Evolutionary conservation across 2,888 invertebrate species (phyloP).

Genomic region (Sarcophaga caerulescens): DNA sequence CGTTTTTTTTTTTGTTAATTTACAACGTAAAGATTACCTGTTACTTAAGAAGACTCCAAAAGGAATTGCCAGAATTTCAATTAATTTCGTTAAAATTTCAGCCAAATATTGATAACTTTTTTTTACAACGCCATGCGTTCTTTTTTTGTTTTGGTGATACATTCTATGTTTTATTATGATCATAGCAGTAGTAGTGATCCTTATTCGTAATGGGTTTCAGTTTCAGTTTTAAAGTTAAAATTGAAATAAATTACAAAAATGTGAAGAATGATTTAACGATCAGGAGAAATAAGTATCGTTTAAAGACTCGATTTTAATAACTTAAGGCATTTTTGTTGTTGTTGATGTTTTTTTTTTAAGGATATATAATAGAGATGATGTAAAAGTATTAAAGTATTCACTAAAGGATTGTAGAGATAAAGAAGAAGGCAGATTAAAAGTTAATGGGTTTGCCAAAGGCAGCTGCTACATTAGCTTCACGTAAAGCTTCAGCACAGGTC

Average conservation of each 20-base stretch:
- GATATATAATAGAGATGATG: background rate
- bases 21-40: too few relatives aligned
- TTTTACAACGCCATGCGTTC: slow-evolving; percentile 1
- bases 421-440: slow-evolving; percentile 84
- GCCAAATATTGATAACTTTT: too few relatives aligned
- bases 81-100: too few relatives aligned
- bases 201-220: slow-evolving; percentile 27
- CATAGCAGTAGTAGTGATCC: background rate
- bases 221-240: slow-evolving; percentile 31
- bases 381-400: slow-evolving; percentile 20
- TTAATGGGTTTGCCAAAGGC: slow-evolving; percentile 99
- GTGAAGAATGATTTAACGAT: background rate
- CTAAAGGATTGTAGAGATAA: background rate
- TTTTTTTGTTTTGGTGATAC: slow-evolving; percentile 14
- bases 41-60: too few relatives aligned
- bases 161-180: slow-evolving; percentile 7
- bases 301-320: slow-evolving; percentile 36
- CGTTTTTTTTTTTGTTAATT: too few relatives aligned
- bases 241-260: slow-evolving; percentile 59
- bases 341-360: too few relatives aligned
- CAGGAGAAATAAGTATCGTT: slow-evolving; percentile 6
- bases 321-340: slow-evolving; percentile 40
- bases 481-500: slow-evolving; percentile 98
- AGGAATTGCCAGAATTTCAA: too few relatives aligned
- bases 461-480: slow-evolving; percentile 98